Base-by-base conservation (phyloP, 2,113 vertebrate species). In the Alaudala cheleensis region DNA sequence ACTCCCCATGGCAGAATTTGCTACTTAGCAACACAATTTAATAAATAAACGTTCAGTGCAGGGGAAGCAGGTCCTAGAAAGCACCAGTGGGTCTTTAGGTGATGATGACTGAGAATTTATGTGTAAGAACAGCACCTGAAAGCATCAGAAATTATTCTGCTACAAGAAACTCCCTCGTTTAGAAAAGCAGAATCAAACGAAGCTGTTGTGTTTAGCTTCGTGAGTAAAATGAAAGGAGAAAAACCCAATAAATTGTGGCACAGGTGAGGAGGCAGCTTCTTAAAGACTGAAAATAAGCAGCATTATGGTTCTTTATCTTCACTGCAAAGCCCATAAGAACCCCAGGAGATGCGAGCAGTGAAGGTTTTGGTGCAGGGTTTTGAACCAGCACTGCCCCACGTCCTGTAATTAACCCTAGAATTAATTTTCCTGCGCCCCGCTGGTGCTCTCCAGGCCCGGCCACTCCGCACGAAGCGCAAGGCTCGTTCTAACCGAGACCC, bases 51-150 rank as follows among this genome's bases (percentile, higher is more conserved):
- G 14, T 9, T 86, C 14, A 54, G 34, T 5, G 26, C 56, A 23
- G 0, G 23, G 24, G 51, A 34, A 84, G 61, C 33, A 56, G 2
- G 47, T 58, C 83, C 87, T 81, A 6, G 93, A 91, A 72, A 96
- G 93, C 95, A 93, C 84, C 65, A 39, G 9, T 0, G 33, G 61
- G 42, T 5, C 60, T 49, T 57, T 4, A 49, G 33, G 31, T 19
- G 53, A 76, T 5, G 0, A 26, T 0, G 11, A 60, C 62, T 60
- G 62, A 21, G 77, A 83, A 20, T 13, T 33, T 7, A 0, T 5
- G 1, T 2, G 0, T 1, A 24, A 20, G 11, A 22, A 12, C 0
- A 2, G 1, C 14, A 10, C 5, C 4, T 25, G 6, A 45, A 49
- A 31, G n/a, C 37, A 2, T 4, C 5, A 37, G 22, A 54, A 60